These are phyloP conservation scores for Spheniscus humboldti DNA, from an alignment of 2,797 vertebrate species.

Conservation along the genomic window DNA sequence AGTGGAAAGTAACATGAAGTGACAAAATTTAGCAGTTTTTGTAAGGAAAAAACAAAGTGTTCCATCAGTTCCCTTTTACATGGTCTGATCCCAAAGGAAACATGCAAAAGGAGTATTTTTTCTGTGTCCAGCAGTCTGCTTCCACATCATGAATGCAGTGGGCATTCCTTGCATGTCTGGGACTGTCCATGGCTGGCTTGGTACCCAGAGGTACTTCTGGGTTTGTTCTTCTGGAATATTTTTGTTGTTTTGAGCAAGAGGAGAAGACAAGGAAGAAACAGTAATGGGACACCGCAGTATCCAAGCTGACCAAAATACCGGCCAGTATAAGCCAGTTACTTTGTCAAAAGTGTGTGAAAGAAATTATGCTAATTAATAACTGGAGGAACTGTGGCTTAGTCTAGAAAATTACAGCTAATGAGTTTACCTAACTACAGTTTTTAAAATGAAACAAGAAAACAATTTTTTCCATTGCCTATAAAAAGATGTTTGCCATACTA, in stretches of 20 bases:
- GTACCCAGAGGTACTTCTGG: not conserved
- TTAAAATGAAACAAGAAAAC: not conserved
- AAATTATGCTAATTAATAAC: not conserved
- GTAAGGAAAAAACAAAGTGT: not conserved
- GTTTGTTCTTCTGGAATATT: not conserved
- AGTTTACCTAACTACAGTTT: not conserved
- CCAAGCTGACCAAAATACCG: not conserved
- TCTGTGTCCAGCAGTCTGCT: not conserved
- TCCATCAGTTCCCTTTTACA: not conserved
- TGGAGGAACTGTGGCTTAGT: not conserved
- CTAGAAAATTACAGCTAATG: not conserved
- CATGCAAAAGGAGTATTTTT: not conserved
- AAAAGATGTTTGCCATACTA: not conserved
- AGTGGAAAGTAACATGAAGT: not conserved
- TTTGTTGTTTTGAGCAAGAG: not conserved
- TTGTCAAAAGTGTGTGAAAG: not conserved
- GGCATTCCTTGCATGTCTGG: not conserved
- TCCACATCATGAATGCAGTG: not conserved
- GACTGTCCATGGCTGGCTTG: not conserved
- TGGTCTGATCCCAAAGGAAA: not conserved
- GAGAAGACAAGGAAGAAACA: not conserved
- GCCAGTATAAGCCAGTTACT: not conserved
- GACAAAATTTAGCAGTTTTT: not conserved
- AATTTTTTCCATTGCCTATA: not conserved
- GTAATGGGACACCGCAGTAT: not conserved